Base-by-base conservation (phyloP, 2,113 vertebrate species). In the Pteruthius melanotis region DNA sequence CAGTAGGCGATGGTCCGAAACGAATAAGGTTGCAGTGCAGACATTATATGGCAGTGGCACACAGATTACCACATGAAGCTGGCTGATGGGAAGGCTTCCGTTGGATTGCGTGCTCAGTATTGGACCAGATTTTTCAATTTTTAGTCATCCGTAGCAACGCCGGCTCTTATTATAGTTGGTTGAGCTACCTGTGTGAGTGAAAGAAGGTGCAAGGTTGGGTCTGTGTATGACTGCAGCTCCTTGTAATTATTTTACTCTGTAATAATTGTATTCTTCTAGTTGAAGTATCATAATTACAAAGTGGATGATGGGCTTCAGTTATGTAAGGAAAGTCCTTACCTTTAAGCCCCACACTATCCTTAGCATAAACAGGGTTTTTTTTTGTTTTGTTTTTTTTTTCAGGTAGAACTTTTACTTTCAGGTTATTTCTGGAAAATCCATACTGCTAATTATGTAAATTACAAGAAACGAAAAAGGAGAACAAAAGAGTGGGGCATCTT, bases 341-440 rank as follows among this genome's bases (percentile, higher is more conserved):
- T 63, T 90, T 89, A 83, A 90, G 40, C 37, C 23, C 40, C 15
- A 15, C 0, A 0, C 70, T 76, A 39, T 57, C 53, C 61, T 94
- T 90, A 72, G 39, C 59, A 53, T 87, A 90, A 90, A 54, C 37
- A 81, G 45, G 7, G 28, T 52, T 53, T 23, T n/a, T 18, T 44
- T 44, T 44, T 44, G 6, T 42, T 42, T 42, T 42, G 22, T 33
- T 27, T 76, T 74, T 83, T 66, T 74, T 26, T 45, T 5, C 56
- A 83, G 80, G 87, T 93, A 65, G 54, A 95, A 72, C 91, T 95
- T 95, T 83, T 93, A 63, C 92, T 95, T 97, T 91, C 92, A 71
- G 93, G 75, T 94, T 95, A 83, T 91, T 96, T 97, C 56, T 89
- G 92, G 88, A 89, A 95, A 95, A 92, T 89, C 88, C 2, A 0